phyloP scores from a whole-genome alignment of 2,888 invertebrate genomes.

The Limnephilus lunatus region DNA sequence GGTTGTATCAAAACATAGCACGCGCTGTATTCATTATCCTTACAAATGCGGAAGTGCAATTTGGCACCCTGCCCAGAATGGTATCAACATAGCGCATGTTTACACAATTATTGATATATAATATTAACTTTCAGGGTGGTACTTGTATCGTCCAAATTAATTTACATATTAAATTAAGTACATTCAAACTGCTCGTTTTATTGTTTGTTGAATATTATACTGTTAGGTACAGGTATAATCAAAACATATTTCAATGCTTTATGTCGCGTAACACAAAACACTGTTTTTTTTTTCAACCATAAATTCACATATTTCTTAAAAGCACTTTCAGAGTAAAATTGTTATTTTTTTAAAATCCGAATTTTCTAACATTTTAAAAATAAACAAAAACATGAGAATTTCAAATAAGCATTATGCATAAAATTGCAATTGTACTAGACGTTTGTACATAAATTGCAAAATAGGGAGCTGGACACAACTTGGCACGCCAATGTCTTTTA shows the following conservation, averaged over 20 bases:
- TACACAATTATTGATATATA: neutral
- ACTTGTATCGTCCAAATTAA: neutral
- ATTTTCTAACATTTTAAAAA: too few relatives aligned
- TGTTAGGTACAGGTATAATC: neutral
- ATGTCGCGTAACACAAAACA: neutral
- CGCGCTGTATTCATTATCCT: constrained; percentile 49
- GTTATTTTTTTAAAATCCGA: too few relatives aligned
- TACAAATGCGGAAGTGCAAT: constrained; percentile 47
- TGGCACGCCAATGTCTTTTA: too few relatives aligned
- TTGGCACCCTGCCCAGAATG: constrained; percentile 42
- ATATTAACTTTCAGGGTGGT: neutral
- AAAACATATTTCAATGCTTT: neutral
- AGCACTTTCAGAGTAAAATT: too few relatives aligned
- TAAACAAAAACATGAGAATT: too few relatives aligned
- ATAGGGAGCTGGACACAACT: too few relatives aligned
- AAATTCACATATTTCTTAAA: neutral
- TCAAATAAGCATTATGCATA: too few relatives aligned
- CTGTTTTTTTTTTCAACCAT: neutral
- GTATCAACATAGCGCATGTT: neutral
- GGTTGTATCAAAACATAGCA: constrained; percentile 9
- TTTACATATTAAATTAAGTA: neutral
- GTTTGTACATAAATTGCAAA: too few relatives aligned
- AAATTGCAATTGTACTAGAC: too few relatives aligned
- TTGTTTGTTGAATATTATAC: neutral
- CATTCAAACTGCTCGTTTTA: neutral